Conservation (phyloP, 2,113 vertebrate species). For the Callopanchax toddi region DNA sequence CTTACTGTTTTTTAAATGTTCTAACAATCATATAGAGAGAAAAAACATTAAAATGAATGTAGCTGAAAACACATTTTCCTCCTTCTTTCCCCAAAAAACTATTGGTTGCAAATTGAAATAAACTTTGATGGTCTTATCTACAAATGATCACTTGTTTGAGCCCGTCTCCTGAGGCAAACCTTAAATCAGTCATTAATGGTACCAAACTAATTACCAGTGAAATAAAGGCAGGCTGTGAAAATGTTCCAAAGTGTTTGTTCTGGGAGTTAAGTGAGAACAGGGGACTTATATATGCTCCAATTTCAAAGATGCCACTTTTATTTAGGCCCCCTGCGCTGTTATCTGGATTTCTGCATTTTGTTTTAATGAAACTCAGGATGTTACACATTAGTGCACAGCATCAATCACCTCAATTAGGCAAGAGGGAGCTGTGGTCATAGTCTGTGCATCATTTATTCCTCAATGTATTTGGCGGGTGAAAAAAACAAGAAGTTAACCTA, state of each 20-base stretch:
- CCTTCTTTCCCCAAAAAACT: background rate
- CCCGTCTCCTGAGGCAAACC: conserved; percentile 1
- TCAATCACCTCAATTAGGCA: conserved; percentile 69
- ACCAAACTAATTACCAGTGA: conserved; percentile 30
- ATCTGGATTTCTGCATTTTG: conserved; percentile 63
- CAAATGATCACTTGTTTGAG: background rate
- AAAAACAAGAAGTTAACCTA: conserved; percentile 15
- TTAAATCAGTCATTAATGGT: conserved; percentile 13
- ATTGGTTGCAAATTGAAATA: background rate
- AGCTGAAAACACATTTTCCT: background rate
- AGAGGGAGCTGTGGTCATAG: conserved; percentile 34
- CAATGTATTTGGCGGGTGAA: conserved; percentile 2
- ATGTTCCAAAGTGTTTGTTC: conserved; percentile 29
- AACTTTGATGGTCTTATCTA: background rate
- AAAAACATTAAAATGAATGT: background rate
- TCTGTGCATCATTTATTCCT: conserved; percentile 32
- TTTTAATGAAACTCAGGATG: conserved; percentile 66
- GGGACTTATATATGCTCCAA: conserved; percentile 67
- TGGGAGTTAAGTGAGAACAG: conserved; percentile 66
- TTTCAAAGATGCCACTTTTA: conserved; percentile 72
- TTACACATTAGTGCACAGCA: conserved; percentile 59
- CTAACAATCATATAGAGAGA: background rate
- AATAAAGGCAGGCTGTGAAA: conserved; percentile 14
- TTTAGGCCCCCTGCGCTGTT: conserved; percentile 53
- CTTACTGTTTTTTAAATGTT: background rate